Evolutionary conservation across 2,113 vertebrate species (phyloP), one percentile per base, ranked within the genome.

Genomic region (human): DNA sequence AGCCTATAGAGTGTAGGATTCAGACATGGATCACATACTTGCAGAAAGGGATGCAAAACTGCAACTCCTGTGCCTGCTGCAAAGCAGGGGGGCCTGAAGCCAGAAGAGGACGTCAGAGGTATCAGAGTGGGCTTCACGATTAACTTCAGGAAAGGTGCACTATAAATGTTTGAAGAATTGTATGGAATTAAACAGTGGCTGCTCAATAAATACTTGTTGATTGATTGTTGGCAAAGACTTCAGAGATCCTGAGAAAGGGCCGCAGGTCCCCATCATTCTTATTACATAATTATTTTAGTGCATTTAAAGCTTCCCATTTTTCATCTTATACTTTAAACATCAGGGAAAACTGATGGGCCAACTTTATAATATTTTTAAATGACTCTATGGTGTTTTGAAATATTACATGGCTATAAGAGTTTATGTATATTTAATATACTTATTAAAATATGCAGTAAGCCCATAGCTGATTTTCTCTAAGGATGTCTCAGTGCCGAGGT

Each of bases 391-490:
- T 97, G 94, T 97, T 98, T 95, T 94, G 96, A 93, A 98, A 97
- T 97, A 96, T 97, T 97, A 96, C 86, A 55, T 97, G 90, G 90
- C 70, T 97, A 9, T 96, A 97, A 97, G 93, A 97, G 73, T 96
- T 96, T 96, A 98, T 98, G 89, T 97, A 98, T 98, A 97, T 98
- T 98, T 98, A 98, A 98, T 97, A 94, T 38, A 66, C 95, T 93
- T 96, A 97, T 95, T 98, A 97, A 98, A 98, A 97, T 98, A 98
- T 97, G 96, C 88, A 98, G 66, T 64, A 85, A 97, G 97, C 85
- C 88, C 96, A 86, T 95, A 88, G 97, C 97, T 97, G 98, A 93
- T 97, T 97, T 98, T 96, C 97, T 98, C 95, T 92, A 66, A 97
- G 97, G 96, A 97, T 8, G 40, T 94, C 78, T 97, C 93, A 27